Base-by-base conservation (phyloP, 2,888 invertebrate genomes). In the Bellardia bayeri region DNA sequence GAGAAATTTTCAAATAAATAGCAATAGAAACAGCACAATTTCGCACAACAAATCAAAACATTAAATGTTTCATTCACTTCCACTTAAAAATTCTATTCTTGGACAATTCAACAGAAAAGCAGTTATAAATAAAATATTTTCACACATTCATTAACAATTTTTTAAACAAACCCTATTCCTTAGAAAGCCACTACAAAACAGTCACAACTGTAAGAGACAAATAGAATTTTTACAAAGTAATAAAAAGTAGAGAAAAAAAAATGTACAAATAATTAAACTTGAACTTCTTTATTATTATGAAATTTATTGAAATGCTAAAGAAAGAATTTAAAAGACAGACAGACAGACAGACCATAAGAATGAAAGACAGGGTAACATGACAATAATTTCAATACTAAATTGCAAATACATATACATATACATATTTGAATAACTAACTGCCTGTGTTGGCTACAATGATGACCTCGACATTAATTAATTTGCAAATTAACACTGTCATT, bases 401-500 rank as follows among this genome's bases (percentile, higher is more conserved):
- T n/a, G 56, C 13, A 76, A 76, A 78, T 49, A 78, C 76, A 69
- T 14, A 14, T 49, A 49, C 13, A 49, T 49, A 49, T 2, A n/a
- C n/a, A n/a, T n/a, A n/a, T n/a, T 49, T 49, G 49, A 49, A 45
- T 37, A 3, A 2, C n/a, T 14, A n/a, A 68, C 14, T 58, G 68
- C 68, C 45, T 63, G 54, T 68, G 66, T 80, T 30, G 76, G 78
- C 83, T 71, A 13, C 74, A 58, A 58, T 63, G 64, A 63, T 81
- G 86, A 88, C 89, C 88, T 89, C 85, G 85, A 88, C 89, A 86
- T 89, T 88, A 89, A 89, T 89, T 89, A 89, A 87, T 89, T 89
- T 89, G 89, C 88, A 89, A 89, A 89, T 89, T 89, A 89, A 89
- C 89, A 87, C 85, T 75, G 87, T 82, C 87, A 87, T 87, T 87